A percentile compares a stretch with the other conserved stretches of the same genome.
phyloP scores from a whole-genome alignment of 1,140 invertebrate species.

The Vollenhovia emeryi region DNA sequence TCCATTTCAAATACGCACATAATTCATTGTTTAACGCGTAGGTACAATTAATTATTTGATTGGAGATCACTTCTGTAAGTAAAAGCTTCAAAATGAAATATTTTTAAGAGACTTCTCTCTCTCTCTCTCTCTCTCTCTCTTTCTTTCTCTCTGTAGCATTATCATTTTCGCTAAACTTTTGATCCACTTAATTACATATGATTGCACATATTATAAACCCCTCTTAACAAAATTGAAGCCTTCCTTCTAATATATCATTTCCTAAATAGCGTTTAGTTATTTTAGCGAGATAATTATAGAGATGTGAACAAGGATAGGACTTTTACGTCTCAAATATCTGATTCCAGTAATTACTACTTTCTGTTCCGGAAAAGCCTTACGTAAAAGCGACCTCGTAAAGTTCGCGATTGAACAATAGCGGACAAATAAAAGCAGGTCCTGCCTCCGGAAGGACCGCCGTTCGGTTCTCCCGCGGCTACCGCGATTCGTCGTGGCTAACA shows the following conservation, averaged over 20 bases:
- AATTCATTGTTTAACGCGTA: slow-evolving; percentile 1
- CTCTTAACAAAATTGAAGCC: neutral
- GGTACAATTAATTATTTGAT: neutral
- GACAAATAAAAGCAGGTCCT: slow-evolving; percentile 18
- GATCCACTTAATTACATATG: neutral
- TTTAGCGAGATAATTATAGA: neutral
- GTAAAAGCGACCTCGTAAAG: slow-evolving; percentile 17
- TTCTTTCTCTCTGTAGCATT: too few species aligned
- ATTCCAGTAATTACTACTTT: neutral
- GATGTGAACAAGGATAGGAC: neutral
- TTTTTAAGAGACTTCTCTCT: neutral
- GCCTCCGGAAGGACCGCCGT: neutral
- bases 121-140: too few species aligned
- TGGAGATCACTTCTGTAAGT: too few species aligned
- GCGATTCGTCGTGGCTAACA: slow-evolving; percentile 55
- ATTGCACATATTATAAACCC: neutral
- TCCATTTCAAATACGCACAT: neutral
- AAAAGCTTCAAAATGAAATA: neutral
- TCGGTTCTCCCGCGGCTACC: slow-evolving; percentile 47
- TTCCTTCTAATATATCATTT: neutral
- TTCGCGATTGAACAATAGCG: slow-evolving; percentile 15
- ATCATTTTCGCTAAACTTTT: neutral
- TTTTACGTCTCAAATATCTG: neutral
- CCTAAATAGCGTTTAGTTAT: neutral
- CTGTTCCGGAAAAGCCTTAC: neutral